Base-by-base conservation (phyloP, 2,888 invertebrate species). In the Bembecia ichneumoniformis region DNA sequence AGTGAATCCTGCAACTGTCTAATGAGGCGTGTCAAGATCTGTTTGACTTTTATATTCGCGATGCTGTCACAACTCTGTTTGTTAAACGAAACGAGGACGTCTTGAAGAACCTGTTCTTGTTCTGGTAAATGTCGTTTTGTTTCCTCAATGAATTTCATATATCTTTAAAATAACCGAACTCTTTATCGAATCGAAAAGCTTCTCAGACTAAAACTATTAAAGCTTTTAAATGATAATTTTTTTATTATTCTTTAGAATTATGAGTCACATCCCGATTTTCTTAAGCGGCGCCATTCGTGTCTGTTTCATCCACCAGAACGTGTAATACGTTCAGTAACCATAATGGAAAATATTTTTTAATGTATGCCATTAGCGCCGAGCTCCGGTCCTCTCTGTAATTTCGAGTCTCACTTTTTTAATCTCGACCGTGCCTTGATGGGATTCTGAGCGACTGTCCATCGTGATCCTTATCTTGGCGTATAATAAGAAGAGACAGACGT, bases 401-500 rank as follows among this genome's bases (percentile, higher is more conserved):
- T 83, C 68, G 73, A 74, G 68, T 60, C 70, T 67, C 71, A 65
- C 65, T 78, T 84, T 82, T 83, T 77, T 80, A 71, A 77, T 80
- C 78, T 77, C 64, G 66, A 60, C 68, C 66, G 70, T 61, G 71
- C 66, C 78, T 73, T 83, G 84, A 84, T 84, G 82, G 81, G 77
- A 73, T 78, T 80, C 75, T 77, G 78, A 78, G 73, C 74, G 77
- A 79, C 77, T 82, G 83, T 83, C 83, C 81, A 76, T 82, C 69
- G 71, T 60, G 86, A 86, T 84, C 66, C 77, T 81, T 84, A 87
- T 87, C 87, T 79, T 60, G 55, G 58, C 66, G 77, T 68, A 81
- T 84, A 86, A 86, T 84, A 86, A 82, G 79, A 82, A 77, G 78
- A 82, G 83, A 84, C 83, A 82, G 82, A 84, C 82, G 74, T 83